These are phyloP conservation scores for Symphodus melops DNA, from an alignment of 2,113 vertebrate species.

Conservation along the genomic window DNA sequence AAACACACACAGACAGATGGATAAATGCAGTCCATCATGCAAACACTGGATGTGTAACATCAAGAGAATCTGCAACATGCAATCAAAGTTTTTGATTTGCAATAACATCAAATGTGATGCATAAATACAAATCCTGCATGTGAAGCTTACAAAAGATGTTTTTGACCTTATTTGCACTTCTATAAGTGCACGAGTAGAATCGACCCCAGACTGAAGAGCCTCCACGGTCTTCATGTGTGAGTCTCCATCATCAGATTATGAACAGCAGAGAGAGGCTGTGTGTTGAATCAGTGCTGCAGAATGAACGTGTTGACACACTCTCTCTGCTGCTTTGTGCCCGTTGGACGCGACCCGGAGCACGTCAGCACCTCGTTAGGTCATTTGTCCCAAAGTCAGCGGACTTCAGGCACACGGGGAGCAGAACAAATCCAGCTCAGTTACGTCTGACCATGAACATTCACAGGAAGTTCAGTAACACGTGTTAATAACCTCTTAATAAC, in stretches of 20 bases:
- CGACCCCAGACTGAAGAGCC: background rate
- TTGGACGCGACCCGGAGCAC: constrained; percentile 17
- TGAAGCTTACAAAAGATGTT: no score
- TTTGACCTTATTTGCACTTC: no score
- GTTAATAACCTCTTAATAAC: no score
- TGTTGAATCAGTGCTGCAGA: constrained; percentile 34
- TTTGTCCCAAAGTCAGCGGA: constrained; percentile 25
- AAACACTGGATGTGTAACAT: no score
- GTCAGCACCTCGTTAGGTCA: constrained; percentile 51
- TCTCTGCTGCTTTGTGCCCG: constrained; percentile 36
- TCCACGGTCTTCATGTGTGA: constrained; percentile 5
- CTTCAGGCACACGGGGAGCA: no score
- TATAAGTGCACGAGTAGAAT: background rate
- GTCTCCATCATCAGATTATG: constrained; percentile 9
- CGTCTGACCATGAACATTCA: no score
- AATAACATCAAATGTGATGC: background rate
- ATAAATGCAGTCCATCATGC: background rate
- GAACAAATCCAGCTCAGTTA: no score
- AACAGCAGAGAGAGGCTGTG: background rate
- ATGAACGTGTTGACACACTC: constrained; percentile 32
- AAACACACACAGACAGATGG: background rate
- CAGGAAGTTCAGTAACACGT: no score
- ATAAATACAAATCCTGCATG: background rate
- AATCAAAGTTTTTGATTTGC: no score
- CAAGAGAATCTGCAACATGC: no score